Conservation (phyloP, 2,113 vertebrate species). For the Megaceryle torquata region DNA sequence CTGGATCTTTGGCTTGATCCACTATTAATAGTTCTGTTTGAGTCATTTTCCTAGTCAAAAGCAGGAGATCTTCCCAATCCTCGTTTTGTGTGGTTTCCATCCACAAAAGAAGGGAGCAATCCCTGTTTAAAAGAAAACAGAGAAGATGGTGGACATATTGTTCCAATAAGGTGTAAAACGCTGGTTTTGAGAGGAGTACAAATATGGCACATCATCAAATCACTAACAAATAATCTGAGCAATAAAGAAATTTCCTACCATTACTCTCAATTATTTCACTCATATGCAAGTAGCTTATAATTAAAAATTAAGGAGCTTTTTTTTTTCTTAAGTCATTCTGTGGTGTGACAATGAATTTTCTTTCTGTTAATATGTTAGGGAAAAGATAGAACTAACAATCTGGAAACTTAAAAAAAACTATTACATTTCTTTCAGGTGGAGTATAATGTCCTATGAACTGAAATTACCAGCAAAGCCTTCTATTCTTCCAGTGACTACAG, state of each 20-base stretch:
- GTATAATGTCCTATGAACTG: conserved; percentile 98
- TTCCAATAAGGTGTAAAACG: background rate
- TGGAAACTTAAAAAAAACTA: background rate
- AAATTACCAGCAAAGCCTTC: conserved; percentile 90
- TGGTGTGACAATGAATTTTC: background rate
- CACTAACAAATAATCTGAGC: background rate
- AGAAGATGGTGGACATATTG: background rate
- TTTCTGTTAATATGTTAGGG: background rate
- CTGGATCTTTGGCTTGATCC: background rate
- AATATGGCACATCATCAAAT: background rate
- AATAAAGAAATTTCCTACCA: background rate
- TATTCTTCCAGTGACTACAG: conserved; percentile 85
- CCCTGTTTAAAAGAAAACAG: background rate
- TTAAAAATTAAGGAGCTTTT: background rate
- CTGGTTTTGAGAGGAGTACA: background rate
- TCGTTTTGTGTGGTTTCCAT: background rate
- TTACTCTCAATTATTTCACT: background rate
- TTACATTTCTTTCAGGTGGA: conserved; percentile 81
- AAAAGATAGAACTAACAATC: background rate
- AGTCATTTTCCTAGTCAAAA: background rate
- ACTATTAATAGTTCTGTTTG: background rate
- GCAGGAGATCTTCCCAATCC: background rate
- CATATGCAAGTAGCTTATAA: background rate
- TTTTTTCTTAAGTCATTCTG: background rate
- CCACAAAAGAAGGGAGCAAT: background rate